Conservation (phyloP, 2,888 invertebrate genomes). For the Luperina nickerlii region DNA sequence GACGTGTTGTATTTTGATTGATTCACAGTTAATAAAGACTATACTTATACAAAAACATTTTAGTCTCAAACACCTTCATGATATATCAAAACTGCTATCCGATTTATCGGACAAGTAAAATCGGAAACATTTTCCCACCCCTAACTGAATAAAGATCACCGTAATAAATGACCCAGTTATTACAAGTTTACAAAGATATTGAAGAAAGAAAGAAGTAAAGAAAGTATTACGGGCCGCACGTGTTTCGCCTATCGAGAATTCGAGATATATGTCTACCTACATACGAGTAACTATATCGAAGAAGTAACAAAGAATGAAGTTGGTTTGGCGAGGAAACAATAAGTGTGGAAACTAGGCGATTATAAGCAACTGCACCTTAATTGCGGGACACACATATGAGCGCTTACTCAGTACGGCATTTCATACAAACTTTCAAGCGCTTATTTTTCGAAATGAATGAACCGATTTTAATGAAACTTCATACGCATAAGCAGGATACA, state of each 20-base stretch:
- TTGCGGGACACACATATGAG: too few relatives aligned
- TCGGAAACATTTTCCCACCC: not conserved
- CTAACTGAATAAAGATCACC: constrained; percentile 37
- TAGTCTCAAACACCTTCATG: not conserved
- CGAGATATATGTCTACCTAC: constrained; percentile 17
- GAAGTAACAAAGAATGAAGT: constrained; percentile 36
- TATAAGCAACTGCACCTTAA: constrained; percentile 2
- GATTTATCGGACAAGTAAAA: not conserved
- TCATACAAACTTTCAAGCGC: too few relatives aligned
- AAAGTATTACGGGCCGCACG: constrained; percentile 34
- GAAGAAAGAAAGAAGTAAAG: constrained; percentile 27
- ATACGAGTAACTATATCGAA: constrained; percentile 15
- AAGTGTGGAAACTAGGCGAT: constrained; percentile 14
- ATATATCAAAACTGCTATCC: not conserved
- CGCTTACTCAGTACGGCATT: too few relatives aligned
- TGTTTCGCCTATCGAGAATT: constrained; percentile 36
- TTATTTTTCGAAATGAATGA: too few relatives aligned
- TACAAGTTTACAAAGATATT: constrained; percentile 47
- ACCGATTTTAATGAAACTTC: too few relatives aligned
- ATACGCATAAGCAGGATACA: too few relatives aligned
- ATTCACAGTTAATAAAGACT: not conserved
- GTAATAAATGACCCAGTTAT: constrained; percentile 42
- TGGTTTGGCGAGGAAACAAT: constrained; percentile 32
- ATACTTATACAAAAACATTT: too few relatives aligned
- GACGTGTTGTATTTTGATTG: not conserved